phyloP scores from a whole-genome alignment of 2,797 vertebrate species.

The Bradypodion ventrale region DNA sequence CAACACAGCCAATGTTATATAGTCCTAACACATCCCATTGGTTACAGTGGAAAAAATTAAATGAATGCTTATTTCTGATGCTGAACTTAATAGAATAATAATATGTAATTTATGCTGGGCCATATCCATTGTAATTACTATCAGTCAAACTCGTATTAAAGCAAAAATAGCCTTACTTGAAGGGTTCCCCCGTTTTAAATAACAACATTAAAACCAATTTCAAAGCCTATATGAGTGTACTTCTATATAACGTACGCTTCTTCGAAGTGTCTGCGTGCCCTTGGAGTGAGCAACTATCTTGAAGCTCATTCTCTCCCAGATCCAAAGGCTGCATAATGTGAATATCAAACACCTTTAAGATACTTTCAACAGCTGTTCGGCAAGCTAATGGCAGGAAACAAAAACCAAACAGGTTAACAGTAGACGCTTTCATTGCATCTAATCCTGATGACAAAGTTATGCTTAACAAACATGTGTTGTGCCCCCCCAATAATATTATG shows the following conservation, averaged over 20 bases:
- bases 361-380: conserved; percentile 43
- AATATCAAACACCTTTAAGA: not conserved
- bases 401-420: conserved; percentile 62
- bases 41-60: not conserved
- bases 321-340: not conserved
- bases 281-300: not conserved
- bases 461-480: conserved; percentile 62
- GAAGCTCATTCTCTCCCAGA: not conserved
- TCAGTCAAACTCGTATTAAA: not conserved
- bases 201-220: not conserved
- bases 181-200: not conserved
- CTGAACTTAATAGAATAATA: not conserved
- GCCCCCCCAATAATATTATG: conserved; percentile 68
- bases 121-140: not conserved
- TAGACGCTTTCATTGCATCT: conserved; percentile 63
- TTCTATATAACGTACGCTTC: not conserved
- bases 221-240: not conserved
- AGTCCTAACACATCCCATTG: not conserved
- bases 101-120: not conserved
- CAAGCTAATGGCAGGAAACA: conserved; percentile 5
- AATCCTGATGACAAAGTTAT: conserved; percentile 66
- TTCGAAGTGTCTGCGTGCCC: not conserved
- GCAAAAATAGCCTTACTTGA: not conserved
- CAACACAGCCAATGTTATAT: not conserved
- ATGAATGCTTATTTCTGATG: not conserved